phyloP scores from a whole-genome alignment of 2,113 vertebrate species.

The Corvus hawaiiensis region DNA sequence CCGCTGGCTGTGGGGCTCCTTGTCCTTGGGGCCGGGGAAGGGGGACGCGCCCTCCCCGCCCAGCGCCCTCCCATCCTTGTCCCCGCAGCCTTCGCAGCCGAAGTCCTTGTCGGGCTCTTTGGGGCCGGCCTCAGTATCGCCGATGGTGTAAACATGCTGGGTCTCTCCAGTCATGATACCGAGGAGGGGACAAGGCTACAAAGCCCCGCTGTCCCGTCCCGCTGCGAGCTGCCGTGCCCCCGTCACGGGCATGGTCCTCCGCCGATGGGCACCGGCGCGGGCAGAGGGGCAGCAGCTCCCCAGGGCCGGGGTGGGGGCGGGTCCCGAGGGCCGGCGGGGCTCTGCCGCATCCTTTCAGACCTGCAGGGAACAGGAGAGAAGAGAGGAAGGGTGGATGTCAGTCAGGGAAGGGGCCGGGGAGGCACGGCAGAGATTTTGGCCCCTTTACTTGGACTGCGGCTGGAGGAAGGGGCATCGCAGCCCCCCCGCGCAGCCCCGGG shows the following conservation, averaged over 20 bases:
- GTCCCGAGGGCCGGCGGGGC: background rate
- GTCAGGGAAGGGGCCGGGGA: background rate
- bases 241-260: constrained; percentile 73
- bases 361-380: constrained; percentile 4
- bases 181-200: constrained; percentile 31
- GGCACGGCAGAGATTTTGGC: background rate
- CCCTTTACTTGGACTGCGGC: fast-evolving
- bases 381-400: background rate
- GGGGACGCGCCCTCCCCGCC: constrained; percentile 58
- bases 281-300: background rate
- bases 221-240: constrained; percentile 54
- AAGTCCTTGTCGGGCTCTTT: constrained; percentile 78
- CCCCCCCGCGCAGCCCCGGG: fast-evolving
- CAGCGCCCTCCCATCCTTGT: constrained; percentile 60
- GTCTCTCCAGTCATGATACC: constrained; percentile 89
- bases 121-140: constrained; percentile 72
- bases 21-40: constrained; percentile 69
- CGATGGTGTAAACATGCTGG: constrained; percentile 78
- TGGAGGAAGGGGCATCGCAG: background rate
- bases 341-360: constrained; percentile 50
- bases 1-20: constrained; percentile 79
- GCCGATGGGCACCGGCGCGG: background rate
- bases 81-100: constrained; percentile 72
- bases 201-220: constrained; percentile 71
- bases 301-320: background rate